Evolutionary conservation across 2,888 invertebrate species (phyloP).

Genomic region (Tubulanus polymorphus): DNA sequence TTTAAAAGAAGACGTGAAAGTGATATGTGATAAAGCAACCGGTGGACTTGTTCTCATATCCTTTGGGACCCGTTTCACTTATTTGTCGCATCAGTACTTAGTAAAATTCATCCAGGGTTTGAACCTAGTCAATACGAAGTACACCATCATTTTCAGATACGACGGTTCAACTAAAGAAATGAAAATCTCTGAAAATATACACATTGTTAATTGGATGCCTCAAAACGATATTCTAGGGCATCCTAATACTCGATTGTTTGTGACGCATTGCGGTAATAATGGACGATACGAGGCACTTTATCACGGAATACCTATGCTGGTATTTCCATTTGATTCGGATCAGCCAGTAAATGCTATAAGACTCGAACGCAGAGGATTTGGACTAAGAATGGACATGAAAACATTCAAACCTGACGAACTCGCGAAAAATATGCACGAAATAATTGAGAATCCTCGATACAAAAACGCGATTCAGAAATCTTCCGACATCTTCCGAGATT

Average conservation of each 20-base stretch:
- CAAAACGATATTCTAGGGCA: slow-evolving; percentile 29
- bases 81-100: too few species aligned
- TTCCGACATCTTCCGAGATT: not conserved
- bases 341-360: slow-evolving; percentile 24
- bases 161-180: too few species aligned
- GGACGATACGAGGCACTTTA: slow-evolving; percentile 29
- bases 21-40: slow-evolving; percentile 19
- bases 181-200: too few species aligned
- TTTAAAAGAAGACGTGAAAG: slow-evolving; percentile 18
- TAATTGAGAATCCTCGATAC: slow-evolving; percentile 2
- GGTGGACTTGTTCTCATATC: slow-evolving; percentile 26
- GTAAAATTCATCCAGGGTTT: too few species aligned
- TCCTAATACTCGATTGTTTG: slow-evolving; percentile 23
- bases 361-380: slow-evolving; percentile 21
- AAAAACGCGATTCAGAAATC: not conserved
- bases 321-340: slow-evolving; percentile 25
- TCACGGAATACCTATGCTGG: slow-evolving; percentile 30
- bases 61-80: too few species aligned
- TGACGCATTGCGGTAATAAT: slow-evolving; percentile 31
- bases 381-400: slow-evolving; percentile 20
- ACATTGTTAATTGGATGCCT: slow-evolving; percentile 32
- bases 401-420: slow-evolving; percentile 18
- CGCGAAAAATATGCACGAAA: slow-evolving; percentile 13
- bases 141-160: too few species aligned
- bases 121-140: too few species aligned